Percentiles rank a stretch among this genome's conserved stretches.
Evolutionary conservation across 2,797 vertebrate genomes (phyloP).

Genomic region (Selene dorsalis): DNA sequence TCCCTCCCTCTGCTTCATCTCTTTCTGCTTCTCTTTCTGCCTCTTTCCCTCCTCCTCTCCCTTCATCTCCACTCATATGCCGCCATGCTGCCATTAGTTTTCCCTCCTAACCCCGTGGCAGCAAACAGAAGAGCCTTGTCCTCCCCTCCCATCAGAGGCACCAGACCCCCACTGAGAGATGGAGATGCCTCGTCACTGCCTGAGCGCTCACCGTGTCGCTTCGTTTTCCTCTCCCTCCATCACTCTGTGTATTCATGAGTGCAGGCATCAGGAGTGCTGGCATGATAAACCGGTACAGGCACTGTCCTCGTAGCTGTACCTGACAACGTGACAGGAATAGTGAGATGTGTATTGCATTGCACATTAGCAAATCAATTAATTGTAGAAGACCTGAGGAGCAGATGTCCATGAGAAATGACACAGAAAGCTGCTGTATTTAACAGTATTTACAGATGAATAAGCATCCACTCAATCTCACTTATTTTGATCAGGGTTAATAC

Average conservation of each 20-base stretch:
- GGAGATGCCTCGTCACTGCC: constrained; percentile 51
- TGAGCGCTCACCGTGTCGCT: constrained; percentile 46
- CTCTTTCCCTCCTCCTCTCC: constrained; percentile 3
- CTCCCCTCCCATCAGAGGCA: constrained; percentile 55
- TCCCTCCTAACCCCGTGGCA: constrained; percentile 47
- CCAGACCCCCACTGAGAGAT: constrained; percentile 54
- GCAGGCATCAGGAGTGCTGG: constrained; percentile 43
- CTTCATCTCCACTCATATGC: constrained; percentile 28
- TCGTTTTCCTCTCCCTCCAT: constrained; percentile 33
- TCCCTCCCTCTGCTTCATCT: constrained; percentile 31
- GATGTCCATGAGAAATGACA: constrained; percentile 30
- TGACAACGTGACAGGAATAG: constrained; percentile 40
- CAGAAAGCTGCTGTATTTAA: too few species aligned
- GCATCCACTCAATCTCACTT: too few species aligned
- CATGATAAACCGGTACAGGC: constrained; percentile 38
- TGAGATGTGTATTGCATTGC: constrained; percentile 17
- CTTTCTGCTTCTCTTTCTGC: constrained; percentile 1
- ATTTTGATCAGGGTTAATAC: too few species aligned
- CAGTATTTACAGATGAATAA: too few species aligned
- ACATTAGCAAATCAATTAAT: constrained; percentile 53
- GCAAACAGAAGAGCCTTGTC: constrained; percentile 53
- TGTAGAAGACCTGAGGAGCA: constrained; percentile 12
- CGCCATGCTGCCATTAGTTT: constrained; percentile 46
- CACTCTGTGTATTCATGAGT: constrained; percentile 51
- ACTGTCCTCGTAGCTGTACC: constrained; percentile 35